Evolutionary conservation across 2,888 invertebrate genomes (phyloP), one percentile per base, ranked within the genome.

Genomic region (Melangyna quadrimaculata): DNA sequence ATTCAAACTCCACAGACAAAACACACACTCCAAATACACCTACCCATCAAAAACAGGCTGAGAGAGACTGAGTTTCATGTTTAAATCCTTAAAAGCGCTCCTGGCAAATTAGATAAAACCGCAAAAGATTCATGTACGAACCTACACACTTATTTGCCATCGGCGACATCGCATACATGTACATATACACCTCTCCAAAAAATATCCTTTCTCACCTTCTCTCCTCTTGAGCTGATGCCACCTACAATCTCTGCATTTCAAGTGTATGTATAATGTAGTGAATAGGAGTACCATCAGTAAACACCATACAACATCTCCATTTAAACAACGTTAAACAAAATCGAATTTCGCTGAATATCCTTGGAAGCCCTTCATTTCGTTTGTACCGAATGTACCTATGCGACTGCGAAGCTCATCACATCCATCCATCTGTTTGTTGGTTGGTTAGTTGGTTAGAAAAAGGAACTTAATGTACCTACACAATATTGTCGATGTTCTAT

Each of bases 81-180:
- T 84, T 57, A 71, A 84, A 80, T 79, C 71, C 61, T 69, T 71
- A 81, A 77, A 86, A 86, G 69, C 61, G 81, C 86, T 81, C 51
- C 24, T 14, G 73, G 86, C 73, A 73, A 78, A 81, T 81, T 86
- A 86, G 86, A 86, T 81, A 81, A 78, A 81, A 81, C 81, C 86
- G 27, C 73, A 86, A 81, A 78, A 86, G 81, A 86, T 78, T 71
- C 86, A 77, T 72, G 77, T 69, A 40, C 24, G n/a, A 57, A 57
- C 51, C 32, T 9, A 53, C 53, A 27, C 8, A 19, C n/a, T 10
- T 17, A 37, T 73, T 71, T 65, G 63, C 72, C 70, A 70, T 40
- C 27, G 81, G 86, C 81, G 57, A 77, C 75, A 69, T 51, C 35
- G n/a, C n/a, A n/a, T n/a, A n/a, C n/a, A n/a, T n/a, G n/a, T n/a